Percentiles rank a stretch among this genome's conserved stretches.
Evolutionary conservation across 1,140 invertebrate species (phyloP).

Genomic region (Dinoponera quadriceps): DNA sequence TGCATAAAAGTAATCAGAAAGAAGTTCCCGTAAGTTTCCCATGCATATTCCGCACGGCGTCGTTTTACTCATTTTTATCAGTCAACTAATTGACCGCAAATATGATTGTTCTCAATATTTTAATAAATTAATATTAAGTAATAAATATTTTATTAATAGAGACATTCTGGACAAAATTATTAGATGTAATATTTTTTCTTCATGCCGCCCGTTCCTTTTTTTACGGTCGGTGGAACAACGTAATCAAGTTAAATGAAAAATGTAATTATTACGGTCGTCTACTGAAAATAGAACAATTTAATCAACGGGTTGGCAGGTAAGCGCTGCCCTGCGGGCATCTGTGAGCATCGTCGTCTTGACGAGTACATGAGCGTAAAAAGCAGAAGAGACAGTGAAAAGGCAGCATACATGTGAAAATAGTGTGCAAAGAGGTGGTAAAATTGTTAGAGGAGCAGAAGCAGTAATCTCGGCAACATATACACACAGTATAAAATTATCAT

Average conservation of each 20-base stretch:
- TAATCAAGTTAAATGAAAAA: conserved; percentile 37
- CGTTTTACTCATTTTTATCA: conserved; percentile 11
- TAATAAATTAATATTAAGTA: not conserved
- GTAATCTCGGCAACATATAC: no score
- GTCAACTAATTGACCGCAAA: not conserved
- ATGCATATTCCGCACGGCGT: not conserved
- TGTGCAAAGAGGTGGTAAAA: not conserved
- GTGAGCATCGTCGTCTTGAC: conserved; percentile 13
- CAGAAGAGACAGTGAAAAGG: conserved; percentile 19
- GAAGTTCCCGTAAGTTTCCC: conserved; percentile 1
- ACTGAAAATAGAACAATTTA: conserved; percentile 28
- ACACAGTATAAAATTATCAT: no score
- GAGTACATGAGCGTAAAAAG: not conserved
- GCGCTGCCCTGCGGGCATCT: conserved; percentile 1
- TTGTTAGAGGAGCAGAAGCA: no score
- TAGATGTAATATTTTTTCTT: not conserved
- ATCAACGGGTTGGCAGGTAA: not conserved
- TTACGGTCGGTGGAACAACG: not conserved
- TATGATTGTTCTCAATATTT: not conserved
- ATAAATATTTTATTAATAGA: not conserved
- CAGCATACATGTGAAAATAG: not conserved
- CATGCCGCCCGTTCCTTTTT: not conserved
- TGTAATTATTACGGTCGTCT: conserved; percentile 22
- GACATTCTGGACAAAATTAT: not conserved
- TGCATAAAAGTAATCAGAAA: conserved; percentile 19